phyloP scores from a whole-genome alignment of 2,888 invertebrate species.

The Oscheius sp. region DNA sequence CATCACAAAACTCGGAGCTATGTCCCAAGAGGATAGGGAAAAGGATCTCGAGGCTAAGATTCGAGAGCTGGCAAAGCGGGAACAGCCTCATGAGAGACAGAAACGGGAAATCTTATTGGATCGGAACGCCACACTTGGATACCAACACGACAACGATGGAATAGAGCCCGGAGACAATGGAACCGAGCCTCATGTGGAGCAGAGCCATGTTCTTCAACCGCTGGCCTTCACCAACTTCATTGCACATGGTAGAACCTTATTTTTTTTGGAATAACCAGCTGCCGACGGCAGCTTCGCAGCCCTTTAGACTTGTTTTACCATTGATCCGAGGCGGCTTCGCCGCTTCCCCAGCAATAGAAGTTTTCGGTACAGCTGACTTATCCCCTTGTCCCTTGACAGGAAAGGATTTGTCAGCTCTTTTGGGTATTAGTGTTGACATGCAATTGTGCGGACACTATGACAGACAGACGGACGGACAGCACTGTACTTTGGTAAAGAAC shows the following conservation, averaged over 20 bases:
- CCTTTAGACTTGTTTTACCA: no score
- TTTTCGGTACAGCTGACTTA: no score
- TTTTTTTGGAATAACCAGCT: neutral
- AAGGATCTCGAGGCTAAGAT: constrained; percentile 54
- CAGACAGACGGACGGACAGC: no score
- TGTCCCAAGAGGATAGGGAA: constrained; percentile 44
- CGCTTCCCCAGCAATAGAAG: no score
- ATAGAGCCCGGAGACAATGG: constrained; percentile 1
- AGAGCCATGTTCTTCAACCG: constrained; percentile 42
- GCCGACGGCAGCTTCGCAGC: no score
- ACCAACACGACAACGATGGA: neutral
- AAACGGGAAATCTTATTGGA: neutral
- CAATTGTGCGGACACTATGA: no score
- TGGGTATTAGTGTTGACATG: no score
- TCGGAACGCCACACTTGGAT: neutral
- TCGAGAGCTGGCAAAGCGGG: constrained; percentile 43
- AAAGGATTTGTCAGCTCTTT: no score
- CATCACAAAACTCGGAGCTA: neutral
- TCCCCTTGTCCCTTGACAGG: no score
- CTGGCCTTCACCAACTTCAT: constrained; percentile 62
- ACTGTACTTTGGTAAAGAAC: neutral
- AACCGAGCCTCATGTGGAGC: neutral
- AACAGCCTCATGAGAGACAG: neutral
- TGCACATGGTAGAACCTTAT: constrained; percentile 34
- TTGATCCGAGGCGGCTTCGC: no score